Base-by-base conservation (phyloP, 2,888 invertebrate genomes). In the Eupelmus urozonus region DNA sequence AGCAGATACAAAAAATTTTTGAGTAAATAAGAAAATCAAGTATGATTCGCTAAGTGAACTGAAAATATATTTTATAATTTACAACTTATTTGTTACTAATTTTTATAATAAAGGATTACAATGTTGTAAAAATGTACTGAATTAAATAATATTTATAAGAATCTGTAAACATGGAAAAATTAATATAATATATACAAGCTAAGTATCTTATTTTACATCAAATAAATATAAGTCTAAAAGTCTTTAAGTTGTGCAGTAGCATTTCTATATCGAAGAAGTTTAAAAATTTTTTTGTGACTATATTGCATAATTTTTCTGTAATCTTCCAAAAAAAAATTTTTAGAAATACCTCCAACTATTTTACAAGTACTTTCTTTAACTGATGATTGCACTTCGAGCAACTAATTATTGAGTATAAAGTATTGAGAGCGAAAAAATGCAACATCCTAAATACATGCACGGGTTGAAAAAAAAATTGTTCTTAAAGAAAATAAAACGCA, bases 351-450 rank as follows among this genome's bases (percentile, higher is more conserved):
- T 76, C 65, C 69, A 73, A 72, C 76, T 79, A 76, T 76, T 79
- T 76, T 73, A 76, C 79, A 76, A 76, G 72, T 76, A 76, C 79
- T 76, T 79, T 73, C 79, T 73, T 62, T 51, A 72, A 66, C 16
- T 51, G n/a, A 67, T 69, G 65, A 72, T 79, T 76, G 72, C 75
- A 75, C 65, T 29, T 71, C n/a, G 18, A 59, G 29, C 59, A 67
- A 51, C 29, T 63, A 73, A 72, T 55, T 16, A 25, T n/a, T n/a
- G n/a, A n/a, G n/a, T 57, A 45, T 40, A 66, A 71, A 76, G n/a
- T 65, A 72, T 27, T 45, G 20, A 34, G 65, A 65, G 66, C 29
- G 59, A 27, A 27, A 18, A 72, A 76, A 79, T 72, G 57, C 67
- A 67, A 62, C 23, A 57, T 53, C 65, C n/a, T 79, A 65, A 78